phyloP scores from a whole-genome alignment of 1,140 invertebrate species.

The Zaprionus africanus region DNA sequence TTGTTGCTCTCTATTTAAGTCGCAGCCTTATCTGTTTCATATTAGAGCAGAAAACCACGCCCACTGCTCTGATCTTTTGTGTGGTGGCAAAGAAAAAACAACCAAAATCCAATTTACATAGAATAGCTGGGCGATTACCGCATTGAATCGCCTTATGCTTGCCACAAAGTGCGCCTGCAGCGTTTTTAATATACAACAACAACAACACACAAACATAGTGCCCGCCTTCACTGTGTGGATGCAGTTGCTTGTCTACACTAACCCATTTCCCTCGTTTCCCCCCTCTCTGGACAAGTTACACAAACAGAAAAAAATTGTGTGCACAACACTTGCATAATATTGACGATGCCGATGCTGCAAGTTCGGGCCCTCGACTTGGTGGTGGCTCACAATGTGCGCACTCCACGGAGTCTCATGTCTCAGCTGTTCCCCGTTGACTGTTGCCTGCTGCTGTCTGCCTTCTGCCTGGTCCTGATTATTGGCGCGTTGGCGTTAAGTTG shows the following conservation, averaged over 20 bases:
- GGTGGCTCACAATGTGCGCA: slow-evolving; percentile 15
- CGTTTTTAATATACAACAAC: slow-evolving; percentile 64
- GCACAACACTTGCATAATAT: slow-evolving; percentile 57
- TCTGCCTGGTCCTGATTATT: slow-evolving; percentile 12
- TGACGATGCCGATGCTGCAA: slow-evolving; percentile 37
- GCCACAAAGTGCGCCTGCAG: slow-evolving; percentile 54
- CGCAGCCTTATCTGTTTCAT: slow-evolving; percentile 40
- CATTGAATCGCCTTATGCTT: slow-evolving; percentile 38
- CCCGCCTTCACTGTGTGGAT: slow-evolving; percentile 32
- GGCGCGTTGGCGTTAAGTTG: slow-evolving; percentile 36
- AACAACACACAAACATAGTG: not conserved
- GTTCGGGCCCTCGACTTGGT: slow-evolving; percentile 27
- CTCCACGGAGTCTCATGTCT: not conserved
- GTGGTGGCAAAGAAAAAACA: slow-evolving; percentile 44
- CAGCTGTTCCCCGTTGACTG: not conserved
- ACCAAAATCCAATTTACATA: slow-evolving; percentile 71
- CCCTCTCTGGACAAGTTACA: slow-evolving; percentile 42
- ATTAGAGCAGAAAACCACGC: slow-evolving; percentile 19
- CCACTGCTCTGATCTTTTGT: slow-evolving; percentile 35
- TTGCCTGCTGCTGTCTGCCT: not conserved
- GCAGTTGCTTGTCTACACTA: slow-evolving; percentile 11
- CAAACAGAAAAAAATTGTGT: slow-evolving; percentile 50
- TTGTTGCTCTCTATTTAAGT: slow-evolving; percentile 24
- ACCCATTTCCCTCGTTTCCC: not conserved
- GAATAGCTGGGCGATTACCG: slow-evolving; percentile 67